phyloP scores from a whole-genome alignment of 2,797 vertebrate species.

The Manis pentadactyla region DNA sequence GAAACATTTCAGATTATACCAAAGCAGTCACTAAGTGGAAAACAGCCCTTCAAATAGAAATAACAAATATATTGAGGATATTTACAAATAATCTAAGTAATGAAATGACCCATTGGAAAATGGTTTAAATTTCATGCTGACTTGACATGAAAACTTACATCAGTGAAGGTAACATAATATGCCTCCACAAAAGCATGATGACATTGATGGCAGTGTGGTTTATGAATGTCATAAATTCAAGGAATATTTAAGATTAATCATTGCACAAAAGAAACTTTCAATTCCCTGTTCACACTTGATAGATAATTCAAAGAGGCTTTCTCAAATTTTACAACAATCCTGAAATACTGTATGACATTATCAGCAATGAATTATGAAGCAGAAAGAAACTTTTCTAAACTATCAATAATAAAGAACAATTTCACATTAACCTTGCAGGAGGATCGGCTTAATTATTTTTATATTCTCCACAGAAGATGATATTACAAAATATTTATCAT shows the following conservation, averaged over 20 bases:
- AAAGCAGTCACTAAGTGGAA: neutral
- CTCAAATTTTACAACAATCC: constrained; percentile 27
- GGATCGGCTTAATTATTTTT: constrained; percentile 50
- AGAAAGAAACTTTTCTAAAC: constrained; percentile 17
- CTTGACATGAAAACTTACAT: neutral
- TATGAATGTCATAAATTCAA: neutral
- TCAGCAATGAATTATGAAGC: constrained; percentile 17
- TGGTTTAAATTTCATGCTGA: neutral
- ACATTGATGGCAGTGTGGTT: neutral
- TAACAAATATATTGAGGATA: neutral
- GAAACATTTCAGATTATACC: neutral
- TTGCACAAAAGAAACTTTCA: neutral
- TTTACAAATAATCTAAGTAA: neutral
- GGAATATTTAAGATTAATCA: neutral
- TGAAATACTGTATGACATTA: constrained; percentile 1
- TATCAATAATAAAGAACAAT: neutral
- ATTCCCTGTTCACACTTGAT: neutral
- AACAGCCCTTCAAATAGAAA: neutral
- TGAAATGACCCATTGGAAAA: neutral
- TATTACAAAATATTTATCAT: constrained; percentile 42
- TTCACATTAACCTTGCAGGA: constrained; percentile 20
- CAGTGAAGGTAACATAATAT: neutral
- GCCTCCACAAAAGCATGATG: neutral
- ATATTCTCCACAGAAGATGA: neutral
- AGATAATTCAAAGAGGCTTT: neutral